These are phyloP conservation scores for Chloroceryle aenea DNA, from an alignment of 2,113 vertebrate species.

Conservation along the genomic window DNA sequence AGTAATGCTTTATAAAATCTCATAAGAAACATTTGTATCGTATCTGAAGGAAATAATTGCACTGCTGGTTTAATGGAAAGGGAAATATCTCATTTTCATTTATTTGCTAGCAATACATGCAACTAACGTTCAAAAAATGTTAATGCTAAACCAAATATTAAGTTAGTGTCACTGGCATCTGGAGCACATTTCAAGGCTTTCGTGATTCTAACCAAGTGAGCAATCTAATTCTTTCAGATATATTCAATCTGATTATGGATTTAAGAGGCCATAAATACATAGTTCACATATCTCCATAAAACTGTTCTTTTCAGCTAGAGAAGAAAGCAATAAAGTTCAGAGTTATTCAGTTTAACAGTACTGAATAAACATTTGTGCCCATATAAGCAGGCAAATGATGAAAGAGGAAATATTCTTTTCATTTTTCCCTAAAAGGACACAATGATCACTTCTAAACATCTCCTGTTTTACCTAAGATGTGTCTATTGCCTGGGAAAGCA, in stretches of 20 bases:
- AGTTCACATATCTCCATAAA: neutral
- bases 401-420: neutral
- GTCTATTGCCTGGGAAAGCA: neutral
- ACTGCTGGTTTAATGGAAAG: neutral
- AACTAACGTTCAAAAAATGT: neutral
- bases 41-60: neutral
- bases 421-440: neutral
- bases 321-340: neutral
- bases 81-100: neutral
- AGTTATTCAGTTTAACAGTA: neutral
- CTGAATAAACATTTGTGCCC: neutral
- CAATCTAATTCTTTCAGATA: neutral
- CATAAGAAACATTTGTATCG: neutral
- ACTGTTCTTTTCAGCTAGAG: neutral
- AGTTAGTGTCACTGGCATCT: neutral
- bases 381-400: neutral
- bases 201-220: neutral
- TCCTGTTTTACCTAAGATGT: neutral
- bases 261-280: neutral
- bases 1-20: neutral
- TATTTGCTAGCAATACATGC: neutral
- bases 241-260: neutral
- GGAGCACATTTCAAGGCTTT: neutral
- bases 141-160: conserved; percentile 17
- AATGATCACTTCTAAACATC: neutral